Percentiles rank a stretch among this genome's conserved stretches.
Evolutionary conservation across 1,140 invertebrate species (phyloP).

Genomic region (Laodelphax striatellus): DNA sequence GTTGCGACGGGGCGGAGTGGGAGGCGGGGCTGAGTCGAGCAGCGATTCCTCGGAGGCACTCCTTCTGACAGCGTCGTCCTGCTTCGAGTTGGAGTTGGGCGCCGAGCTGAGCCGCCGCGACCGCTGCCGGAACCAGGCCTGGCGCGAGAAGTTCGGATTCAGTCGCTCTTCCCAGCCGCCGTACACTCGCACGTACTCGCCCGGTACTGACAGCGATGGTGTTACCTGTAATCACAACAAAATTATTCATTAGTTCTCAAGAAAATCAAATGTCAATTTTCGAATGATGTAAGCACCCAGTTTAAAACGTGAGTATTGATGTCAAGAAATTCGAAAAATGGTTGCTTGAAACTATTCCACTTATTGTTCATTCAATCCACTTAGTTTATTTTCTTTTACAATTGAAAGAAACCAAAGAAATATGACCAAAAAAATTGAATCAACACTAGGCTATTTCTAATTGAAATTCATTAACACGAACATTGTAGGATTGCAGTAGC

Average conservation of each 20-base stretch:
- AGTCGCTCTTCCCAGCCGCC: constrained; percentile 40
- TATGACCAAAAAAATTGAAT: no score
- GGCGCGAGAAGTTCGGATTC: constrained; percentile 44
- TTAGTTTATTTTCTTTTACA: no score
- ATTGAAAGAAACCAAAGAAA: no score
- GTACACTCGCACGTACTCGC: constrained; percentile 38
- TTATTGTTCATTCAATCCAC: no score
- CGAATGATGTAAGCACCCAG: no score
- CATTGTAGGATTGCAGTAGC: no score
- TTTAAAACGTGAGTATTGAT: no score
- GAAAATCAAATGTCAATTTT: background rate
- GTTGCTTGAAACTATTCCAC: no score
- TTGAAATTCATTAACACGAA: no score
- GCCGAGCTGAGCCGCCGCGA: constrained; percentile 29
- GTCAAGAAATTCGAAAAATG: no score
- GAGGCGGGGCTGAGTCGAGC: constrained; percentile 21
- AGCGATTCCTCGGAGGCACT: constrained; percentile 36
- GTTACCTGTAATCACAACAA: constrained; percentile 21
- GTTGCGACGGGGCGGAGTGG: constrained; percentile 18
- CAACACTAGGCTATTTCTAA: no score
- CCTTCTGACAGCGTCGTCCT: constrained; percentile 23
- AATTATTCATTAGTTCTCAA: background rate
- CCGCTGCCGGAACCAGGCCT: constrained; percentile 41
- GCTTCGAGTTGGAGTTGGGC: constrained; percentile 5
- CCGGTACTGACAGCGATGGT: constrained; percentile 24